Evolutionary conservation across 2,113 vertebrate species (phyloP).

Genomic region (Gopherus evgoodei): DNA sequence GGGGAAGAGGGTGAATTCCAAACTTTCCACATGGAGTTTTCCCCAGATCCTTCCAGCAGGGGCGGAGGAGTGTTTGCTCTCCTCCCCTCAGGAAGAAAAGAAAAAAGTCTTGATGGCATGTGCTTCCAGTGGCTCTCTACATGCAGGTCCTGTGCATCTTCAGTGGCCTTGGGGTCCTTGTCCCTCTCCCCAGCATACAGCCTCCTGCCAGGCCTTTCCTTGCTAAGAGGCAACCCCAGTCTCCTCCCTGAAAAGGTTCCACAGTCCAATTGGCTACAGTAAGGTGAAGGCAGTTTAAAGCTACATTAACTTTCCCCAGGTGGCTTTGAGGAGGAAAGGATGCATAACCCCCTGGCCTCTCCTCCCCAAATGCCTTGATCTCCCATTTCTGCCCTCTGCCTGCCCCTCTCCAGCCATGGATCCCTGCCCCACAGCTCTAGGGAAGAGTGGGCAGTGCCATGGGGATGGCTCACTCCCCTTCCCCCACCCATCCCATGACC

Average conservation of each 20-base stretch:
- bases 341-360: neutral
- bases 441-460: neutral
- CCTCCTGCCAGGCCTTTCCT: neutral
- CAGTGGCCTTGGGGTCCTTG: neutral
- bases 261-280: neutral
- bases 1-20: neutral
- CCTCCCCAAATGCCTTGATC: neutral
- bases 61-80: neutral
- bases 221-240: neutral
- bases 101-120: neutral
- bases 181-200: neutral
- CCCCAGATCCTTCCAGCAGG: neutral
- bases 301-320: neutral
- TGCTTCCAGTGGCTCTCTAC: too few species aligned
- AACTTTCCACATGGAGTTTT: neutral
- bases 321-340: fast-evolving
- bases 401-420: neutral
- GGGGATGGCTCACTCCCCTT: too few species aligned
- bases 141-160: neutral
- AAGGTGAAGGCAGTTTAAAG: fast-evolving
- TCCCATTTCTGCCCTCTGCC: neutral
- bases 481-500: neutral
- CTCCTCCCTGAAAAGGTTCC: neutral
- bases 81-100: neutral
- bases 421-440: neutral